phyloP scores from a whole-genome alignment of 1,140 invertebrate genomes.

The Drosophila nikananu region DNA sequence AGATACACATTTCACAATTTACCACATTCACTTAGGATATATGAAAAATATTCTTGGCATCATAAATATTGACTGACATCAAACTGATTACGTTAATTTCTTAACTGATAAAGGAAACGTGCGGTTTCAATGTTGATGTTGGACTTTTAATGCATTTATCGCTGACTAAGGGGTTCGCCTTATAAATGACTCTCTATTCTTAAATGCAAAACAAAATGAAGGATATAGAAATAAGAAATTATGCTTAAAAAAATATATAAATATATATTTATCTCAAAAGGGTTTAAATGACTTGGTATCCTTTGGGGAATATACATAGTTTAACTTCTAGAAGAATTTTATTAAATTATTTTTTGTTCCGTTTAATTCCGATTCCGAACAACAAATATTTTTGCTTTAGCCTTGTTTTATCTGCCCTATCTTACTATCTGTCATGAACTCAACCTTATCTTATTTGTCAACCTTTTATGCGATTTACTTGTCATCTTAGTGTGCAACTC shows the following conservation, averaged over 20 bases:
- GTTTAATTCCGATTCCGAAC: neutral
- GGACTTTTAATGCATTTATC: conserved; percentile 6
- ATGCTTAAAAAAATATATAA: neutral
- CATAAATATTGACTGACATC: conserved; percentile 31
- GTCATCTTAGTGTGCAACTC: conserved; percentile 17
- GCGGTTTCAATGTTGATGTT: conserved; percentile 15
- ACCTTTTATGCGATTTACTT: conserved; percentile 31
- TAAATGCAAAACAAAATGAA: no score
- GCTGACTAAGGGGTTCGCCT: neutral
- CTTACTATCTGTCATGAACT: conserved; percentile 41
- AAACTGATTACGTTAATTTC: conserved; percentile 13
- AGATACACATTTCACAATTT: neutral
- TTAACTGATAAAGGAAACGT: conserved; percentile 32
- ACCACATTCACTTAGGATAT: conserved; percentile 3
- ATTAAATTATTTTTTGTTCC: neutral
- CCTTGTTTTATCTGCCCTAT: conserved; percentile 32
- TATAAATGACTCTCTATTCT: conserved; percentile 10
- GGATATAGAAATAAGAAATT: no score
- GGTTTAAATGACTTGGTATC: neutral
- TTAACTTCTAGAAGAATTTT: neutral
- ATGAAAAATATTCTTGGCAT: conserved; percentile 8
- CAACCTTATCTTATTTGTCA: conserved; percentile 37
- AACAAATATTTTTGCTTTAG: neutral
- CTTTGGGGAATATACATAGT: neutral
- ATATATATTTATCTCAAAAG: no score